Conservation (phyloP, 2,797 vertebrate genomes). For the Alfaro cultratus region DNA sequence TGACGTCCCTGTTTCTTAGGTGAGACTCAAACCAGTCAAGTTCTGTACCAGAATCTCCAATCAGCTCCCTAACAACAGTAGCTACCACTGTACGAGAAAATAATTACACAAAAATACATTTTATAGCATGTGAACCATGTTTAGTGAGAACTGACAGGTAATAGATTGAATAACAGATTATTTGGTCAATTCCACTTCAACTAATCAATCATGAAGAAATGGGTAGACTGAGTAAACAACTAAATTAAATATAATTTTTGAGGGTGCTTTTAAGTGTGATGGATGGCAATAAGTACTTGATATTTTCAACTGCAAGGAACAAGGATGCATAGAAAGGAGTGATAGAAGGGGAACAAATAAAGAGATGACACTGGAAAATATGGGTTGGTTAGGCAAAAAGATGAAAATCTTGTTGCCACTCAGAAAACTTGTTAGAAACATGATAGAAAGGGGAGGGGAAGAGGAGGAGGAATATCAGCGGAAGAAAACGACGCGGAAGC, state of each 20-base stretch:
- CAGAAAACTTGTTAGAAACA: conserved; percentile 52
- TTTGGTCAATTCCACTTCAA: not conserved
- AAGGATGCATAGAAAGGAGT: conserved; percentile 3
- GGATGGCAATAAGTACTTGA: conserved; percentile 7
- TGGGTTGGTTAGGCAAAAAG: conserved; percentile 9
- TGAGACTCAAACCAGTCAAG: not conserved
- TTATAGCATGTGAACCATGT: not conserved
- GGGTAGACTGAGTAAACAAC: conserved; percentile 2
- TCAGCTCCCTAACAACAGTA: not conserved
- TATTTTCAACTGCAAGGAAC: no score
- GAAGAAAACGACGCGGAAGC: conserved; percentile 63
- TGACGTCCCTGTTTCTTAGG: not conserved
- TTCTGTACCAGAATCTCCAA: not conserved
- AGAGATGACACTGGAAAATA: conserved; percentile 14
- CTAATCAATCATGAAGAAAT: not conserved
- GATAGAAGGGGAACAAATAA: conserved; percentile 9
- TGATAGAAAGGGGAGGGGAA: conserved; percentile 34
- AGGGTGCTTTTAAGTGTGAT: conserved; percentile 9
- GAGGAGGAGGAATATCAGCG: conserved; percentile 52
- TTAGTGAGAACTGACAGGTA: not conserved
- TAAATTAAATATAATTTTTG: not conserved
- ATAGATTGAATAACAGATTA: not conserved
- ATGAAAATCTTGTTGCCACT: conserved; percentile 44
- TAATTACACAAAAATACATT: not conserved
- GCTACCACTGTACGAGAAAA: not conserved